Base-by-base conservation (phyloP, 92 coral and sea anemone genomes). In the Siderastrea siderea region DNA sequence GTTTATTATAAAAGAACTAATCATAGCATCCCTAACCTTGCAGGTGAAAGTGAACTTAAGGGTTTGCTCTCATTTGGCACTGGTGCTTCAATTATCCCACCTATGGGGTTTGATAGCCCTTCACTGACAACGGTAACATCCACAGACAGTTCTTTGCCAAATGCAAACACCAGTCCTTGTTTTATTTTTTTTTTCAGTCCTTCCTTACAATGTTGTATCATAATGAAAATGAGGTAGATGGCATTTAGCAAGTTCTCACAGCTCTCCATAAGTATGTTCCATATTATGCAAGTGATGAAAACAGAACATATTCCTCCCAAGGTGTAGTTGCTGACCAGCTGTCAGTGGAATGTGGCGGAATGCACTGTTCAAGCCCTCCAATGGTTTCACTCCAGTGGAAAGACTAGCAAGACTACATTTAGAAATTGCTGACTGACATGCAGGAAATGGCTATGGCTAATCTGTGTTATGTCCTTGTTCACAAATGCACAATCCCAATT, bases 401-500 rank as follows among this genome's bases (percentile, higher is more conserved):
- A 15, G 77, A 57, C 82, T 88, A 43, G 94, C 88, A 54, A 92
- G 94, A 13, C 88, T 87, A 11, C 94, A 93, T 66, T 78, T 85
- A 48, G 95, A 93, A 87, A 81, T 85, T 59, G 95, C 90, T 49
- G 95, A 92, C 80, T 91, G 91, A 88, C 94, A 91, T 86, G 94
- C 88, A 68, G 91, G 94, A 81, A 91, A 86, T 50, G n/a, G n/a
- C n/a, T n/a, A n/a, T n/a, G n/a, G n/a, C n/a, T n/a, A n/a, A n/a
- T n/a, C n/a, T n/a, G n/a, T n/a, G n/a, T n/a, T n/a, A n/a, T n/a
- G n/a, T n/a, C n/a, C n/a, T n/a, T n/a, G n/a, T n/a, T n/a, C n/a
- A n/a, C n/a, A n/a, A n/a, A n/a, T n/a, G n/a, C n/a, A n/a, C n/a
- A n/a, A n/a, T n/a, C n/a, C n/a, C n/a, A n/a, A n/a, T n/a, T n/a